Base-by-base conservation (phyloP, 2,888 invertebrate genomes). In the Sinodicranocentrus sp. region DNA sequence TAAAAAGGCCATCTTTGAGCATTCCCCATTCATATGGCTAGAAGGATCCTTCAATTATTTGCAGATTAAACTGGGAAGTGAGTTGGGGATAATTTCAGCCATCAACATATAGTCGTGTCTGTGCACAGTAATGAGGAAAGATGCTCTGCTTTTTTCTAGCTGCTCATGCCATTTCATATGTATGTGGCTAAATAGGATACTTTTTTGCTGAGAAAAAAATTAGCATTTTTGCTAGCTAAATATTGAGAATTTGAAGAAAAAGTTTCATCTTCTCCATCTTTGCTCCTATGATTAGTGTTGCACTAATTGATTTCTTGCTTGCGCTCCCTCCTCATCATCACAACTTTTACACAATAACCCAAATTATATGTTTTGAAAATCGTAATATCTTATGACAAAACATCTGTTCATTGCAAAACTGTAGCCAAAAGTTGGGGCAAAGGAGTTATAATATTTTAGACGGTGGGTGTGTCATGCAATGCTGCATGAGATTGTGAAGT, bases 391-490 rank as follows among this genome's bases (percentile, higher is more conserved):
- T 33, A 33, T 6, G 77, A 59, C 77, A 77, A 77, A 77, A 57
- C 77, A 59, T 76, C 33, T 59, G 68, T 68, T 68, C 57, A 59
- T 77, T 77, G 68, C 67, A 68, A 77, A 68, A 77, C 28, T 33
- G 39, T 54, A 52, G 25, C 21, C 25, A 65, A 43, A 33, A 48
- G 68, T 23, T 57, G 44, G 21, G 13, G 25, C 2, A n/a, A 48
- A 5, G 48, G 48, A 48, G 48, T n/a, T 2, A 61, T 23, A 59
- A 21, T 26, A 73, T 33, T 33, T n/a, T 5, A n/a, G 48, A 10
- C 48, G 48, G 77, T 68, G 80, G 80, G 80, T 80, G 80, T 80
- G 80, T 80, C 80, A 57, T 70, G 52, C 28, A 48, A 5, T 1
- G 25, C 72, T 39, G n/a, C 52, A 57, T n/a, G n/a, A n/a, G n/a